Percentiles rank a stretch among this genome's conserved stretches.
Conservation (phyloP, 2,113 vertebrate genomes). For the Etia nguti region DNA sequence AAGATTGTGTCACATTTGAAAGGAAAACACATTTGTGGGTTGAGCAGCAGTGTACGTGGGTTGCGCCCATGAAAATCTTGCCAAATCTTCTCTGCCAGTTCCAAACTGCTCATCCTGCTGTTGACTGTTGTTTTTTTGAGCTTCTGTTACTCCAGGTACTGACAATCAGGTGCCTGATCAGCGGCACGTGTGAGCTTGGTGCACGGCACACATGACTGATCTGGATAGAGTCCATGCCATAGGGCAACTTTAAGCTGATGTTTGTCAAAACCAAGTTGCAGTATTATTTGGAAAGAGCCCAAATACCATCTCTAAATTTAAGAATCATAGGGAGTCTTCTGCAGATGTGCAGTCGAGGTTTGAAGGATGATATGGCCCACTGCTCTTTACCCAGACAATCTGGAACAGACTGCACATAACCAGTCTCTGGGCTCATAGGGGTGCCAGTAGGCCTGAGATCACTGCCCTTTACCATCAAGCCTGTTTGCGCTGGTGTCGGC, state of each 20-base stretch:
- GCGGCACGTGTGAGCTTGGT: background rate
- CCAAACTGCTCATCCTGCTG: background rate
- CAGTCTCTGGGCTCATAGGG: background rate
- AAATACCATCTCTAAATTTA: background rate
- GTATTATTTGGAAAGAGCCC: background rate
- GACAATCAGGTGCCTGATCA: background rate
- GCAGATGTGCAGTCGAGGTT: background rate
- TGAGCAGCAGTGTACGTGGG: background rate
- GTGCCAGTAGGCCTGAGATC: background rate
- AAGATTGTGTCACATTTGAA: background rate
- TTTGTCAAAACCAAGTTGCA: background rate
- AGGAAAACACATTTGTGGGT: background rate
- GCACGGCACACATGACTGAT: background rate
- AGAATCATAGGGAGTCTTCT: background rate
- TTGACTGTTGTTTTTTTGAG: background rate
- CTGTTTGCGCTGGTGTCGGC: background rate
- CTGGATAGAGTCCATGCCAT: background rate
- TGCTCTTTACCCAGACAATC: background rate
- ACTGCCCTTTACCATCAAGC: background rate
- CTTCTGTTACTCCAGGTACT: background rate
- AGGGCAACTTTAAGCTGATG: background rate
- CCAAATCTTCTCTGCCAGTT: background rate
- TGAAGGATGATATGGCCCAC: background rate
- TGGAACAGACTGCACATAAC: background rate
- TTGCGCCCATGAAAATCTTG: background rate